Evolutionary conservation across 2,888 invertebrate genomes (phyloP).

Genomic region (Syritta pipiens): DNA sequence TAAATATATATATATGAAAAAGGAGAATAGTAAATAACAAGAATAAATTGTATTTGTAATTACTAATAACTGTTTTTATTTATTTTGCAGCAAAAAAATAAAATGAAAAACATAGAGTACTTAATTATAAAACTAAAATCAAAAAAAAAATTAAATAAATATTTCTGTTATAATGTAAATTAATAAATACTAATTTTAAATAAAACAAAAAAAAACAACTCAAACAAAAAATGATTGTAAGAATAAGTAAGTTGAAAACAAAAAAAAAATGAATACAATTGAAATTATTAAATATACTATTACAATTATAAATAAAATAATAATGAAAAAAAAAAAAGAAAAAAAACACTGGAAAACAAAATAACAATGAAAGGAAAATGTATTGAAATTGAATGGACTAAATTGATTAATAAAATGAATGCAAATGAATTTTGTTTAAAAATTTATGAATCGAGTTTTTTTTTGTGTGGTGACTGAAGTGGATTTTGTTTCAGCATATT

Average conservation of each 20-base stretch:
- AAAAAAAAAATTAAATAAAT: slow-evolving; percentile 2
- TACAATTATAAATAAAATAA: slow-evolving; percentile 30
- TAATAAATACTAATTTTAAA: slow-evolving; percentile 39
- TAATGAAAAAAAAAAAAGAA: slow-evolving; percentile 26
- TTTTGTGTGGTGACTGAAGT: too few relatives aligned
- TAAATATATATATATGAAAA: slow-evolving; percentile 1
- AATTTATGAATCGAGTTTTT: slow-evolving; percentile 8
- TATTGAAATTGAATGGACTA: slow-evolving; percentile 57
- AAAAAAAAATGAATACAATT: too few relatives aligned
- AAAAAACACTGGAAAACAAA: not conserved
- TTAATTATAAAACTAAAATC: slow-evolving; percentile 5
- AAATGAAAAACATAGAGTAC: slow-evolving; percentile 25
- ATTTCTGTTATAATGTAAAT: slow-evolving; percentile 46
- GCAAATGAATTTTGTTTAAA: slow-evolving; percentile 48
- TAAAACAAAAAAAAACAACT: slow-evolving; percentile 13
- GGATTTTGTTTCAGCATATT: too few relatives aligned
- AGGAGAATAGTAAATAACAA: too few relatives aligned
- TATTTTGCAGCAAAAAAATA: slow-evolving; percentile 42
- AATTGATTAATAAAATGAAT: slow-evolving; percentile 49
- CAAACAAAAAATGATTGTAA: slow-evolving; percentile 31
- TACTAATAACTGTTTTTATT: slow-evolving; percentile 17
- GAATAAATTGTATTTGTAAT: slow-evolving; percentile 33
- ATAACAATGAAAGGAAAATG: slow-evolving; percentile 36
- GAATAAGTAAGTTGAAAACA: slow-evolving; percentile 40
- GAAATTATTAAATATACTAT: slow-evolving; percentile 48